Conservation (phyloP, 2,113 vertebrate genomes). For the Amphilophus citrinellus region DNA sequence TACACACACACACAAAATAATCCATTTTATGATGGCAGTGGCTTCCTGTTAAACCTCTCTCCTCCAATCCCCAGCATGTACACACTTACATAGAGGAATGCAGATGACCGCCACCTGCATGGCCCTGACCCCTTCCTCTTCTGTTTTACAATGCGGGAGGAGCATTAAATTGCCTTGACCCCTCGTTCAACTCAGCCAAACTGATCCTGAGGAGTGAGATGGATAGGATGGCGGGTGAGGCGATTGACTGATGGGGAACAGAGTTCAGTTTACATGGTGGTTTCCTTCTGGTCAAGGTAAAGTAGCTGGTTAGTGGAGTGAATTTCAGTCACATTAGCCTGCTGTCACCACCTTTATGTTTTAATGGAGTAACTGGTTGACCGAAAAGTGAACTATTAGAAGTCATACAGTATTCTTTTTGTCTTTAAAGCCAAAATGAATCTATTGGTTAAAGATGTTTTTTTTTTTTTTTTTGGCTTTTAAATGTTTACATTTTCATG, state of each 20-base stretch:
- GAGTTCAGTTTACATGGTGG: constrained; percentile 58
- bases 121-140: constrained; percentile 67
- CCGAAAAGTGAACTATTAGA: neutral
- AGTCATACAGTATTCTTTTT: neutral
- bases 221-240: constrained; percentile 60
- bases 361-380: constrained; percentile 5
- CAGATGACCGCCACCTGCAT: constrained; percentile 69
- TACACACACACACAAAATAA: constrained; percentile 6
- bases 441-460: neutral
- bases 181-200: constrained; percentile 79
- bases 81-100: constrained; percentile 43
- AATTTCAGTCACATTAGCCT: constrained; percentile 71
- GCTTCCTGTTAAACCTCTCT: constrained; percentile 41
- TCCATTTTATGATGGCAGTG: constrained; percentile 27
- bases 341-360: constrained; percentile 52
- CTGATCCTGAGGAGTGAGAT: constrained; percentile 73
- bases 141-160: constrained; percentile 66
- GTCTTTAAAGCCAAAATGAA: neutral
- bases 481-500: neutral
- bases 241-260: constrained; percentile 44
- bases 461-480: neutral
- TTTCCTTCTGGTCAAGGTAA: constrained; percentile 65
- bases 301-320: constrained; percentile 64
- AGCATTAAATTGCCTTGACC: constrained; percentile 86
- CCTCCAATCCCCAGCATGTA: neutral